Base-by-base conservation (phyloP, 2,797 vertebrate genomes). In the Alectoris magna region DNA sequence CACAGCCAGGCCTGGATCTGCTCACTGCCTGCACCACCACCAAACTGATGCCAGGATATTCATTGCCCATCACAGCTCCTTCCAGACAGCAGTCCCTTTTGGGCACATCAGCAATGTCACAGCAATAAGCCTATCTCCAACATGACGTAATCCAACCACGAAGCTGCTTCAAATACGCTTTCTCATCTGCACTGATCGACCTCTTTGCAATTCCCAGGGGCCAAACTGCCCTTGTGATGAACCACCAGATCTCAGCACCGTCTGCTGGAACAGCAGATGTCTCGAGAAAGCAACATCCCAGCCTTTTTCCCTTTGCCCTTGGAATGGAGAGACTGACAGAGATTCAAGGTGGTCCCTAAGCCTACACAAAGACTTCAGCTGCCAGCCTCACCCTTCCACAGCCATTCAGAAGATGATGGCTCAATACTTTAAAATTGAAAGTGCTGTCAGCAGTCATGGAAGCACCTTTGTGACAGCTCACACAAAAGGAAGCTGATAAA, bases 401-500 rank as follows among this genome's bases (percentile, higher is more conserved):
- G 69, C 73, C 70, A 60, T 88, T 16, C 56, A 84, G 36, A 74
- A 76, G 51, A 76, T 39, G 16, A 77, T 73, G 31, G 44, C 24
- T 90, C 56, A 59, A n/a, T 27, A 66, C 23, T 24, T 0, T 9
- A 46, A 69, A 21, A 44, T 51, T 55, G 44, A 71, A 86, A 75
- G 36, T 68, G 58, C 31, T 60, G 62, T 48, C 80, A 82, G 49
- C 49, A 88, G 75, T 69, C 62, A 89, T 26, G 22, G 36, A 48
- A 93, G 58, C 48, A 34, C 31, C 48, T 78, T 26, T 62, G 38
- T 27, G 43, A 53, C n/a, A 74, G 29, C 34, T 56, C 79, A 81
- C 68, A 31, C 49, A 78, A 77, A 89, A 87, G 10, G 14, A 89
- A 76, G 14, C 34, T 43, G 36, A 19, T 43, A 72, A 94, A 64